Percentiles rank a stretch among this genome's conserved stretches.
phyloP scores from a whole-genome alignment of 2,888 invertebrate genomes.

The Serripes groenlandicus region DNA sequence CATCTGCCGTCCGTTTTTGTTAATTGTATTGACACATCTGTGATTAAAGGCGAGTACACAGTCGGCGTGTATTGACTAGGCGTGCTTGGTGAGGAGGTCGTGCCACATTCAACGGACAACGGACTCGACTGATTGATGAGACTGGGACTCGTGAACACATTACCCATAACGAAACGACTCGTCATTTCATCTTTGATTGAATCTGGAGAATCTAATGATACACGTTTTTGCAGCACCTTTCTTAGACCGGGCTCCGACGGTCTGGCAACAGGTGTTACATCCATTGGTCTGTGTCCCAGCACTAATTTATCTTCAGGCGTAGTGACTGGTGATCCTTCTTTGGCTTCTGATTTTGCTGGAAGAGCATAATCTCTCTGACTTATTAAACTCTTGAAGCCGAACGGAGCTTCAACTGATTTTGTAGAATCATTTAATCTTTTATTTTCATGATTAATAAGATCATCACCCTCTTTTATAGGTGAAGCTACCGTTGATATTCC shows the following conservation, averaged over 20 bases:
- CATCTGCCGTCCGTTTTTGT: conserved; percentile 65
- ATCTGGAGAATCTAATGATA: conserved; percentile 13
- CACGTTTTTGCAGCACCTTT: conserved; percentile 8
- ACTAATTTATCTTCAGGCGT: background rate
- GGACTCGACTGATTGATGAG: background rate
- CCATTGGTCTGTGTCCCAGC: background rate
- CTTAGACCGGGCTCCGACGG: background rate
- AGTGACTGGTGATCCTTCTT: background rate
- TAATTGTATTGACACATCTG: conserved; percentile 67
- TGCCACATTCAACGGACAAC: background rate
- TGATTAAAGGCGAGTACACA: conserved; percentile 42
- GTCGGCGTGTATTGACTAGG: conserved; percentile 54
- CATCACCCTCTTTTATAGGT: background rate
- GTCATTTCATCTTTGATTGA: background rate
- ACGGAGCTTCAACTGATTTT: background rate
- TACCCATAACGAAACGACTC: background rate
- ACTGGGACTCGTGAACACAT: background rate
- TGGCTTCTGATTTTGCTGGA: background rate
- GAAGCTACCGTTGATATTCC: background rate
- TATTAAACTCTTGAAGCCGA: background rate
- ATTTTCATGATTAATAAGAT: too few relatives aligned
- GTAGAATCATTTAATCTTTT: background rate
- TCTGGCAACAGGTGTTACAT: background rate
- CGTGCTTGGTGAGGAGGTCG: conserved; percentile 26
- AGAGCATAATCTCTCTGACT: background rate